These are phyloP conservation scores for Timandra comae DNA, from an alignment of 2,888 invertebrate species.

Conservation along the genomic window DNA sequence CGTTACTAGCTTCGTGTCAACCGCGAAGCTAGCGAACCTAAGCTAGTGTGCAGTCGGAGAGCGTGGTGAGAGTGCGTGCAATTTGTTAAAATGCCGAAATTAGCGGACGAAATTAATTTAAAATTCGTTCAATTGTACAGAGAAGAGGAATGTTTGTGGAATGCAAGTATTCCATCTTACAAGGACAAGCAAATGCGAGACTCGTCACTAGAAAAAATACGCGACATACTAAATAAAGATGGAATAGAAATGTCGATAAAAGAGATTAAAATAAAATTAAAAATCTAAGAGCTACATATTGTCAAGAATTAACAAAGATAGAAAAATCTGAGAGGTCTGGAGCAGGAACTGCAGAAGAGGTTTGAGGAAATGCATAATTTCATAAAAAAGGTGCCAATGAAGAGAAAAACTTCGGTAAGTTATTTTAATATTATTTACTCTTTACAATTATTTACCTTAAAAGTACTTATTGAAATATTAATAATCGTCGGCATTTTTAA, in stretches of 20 bases:
- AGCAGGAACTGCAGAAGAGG: conserved; percentile 10
- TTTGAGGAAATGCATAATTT: conserved; percentile 12
- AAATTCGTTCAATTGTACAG: conserved; percentile 9
- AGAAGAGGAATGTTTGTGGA: conserved; percentile 11
- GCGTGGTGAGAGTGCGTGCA: conserved; percentile 7
- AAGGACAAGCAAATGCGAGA: conserved; percentile 11
- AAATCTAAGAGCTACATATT: conserved; percentile 9
- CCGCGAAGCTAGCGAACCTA: conserved; percentile 9
- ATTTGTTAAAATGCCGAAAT: conserved; percentile 9
- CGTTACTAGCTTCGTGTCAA: conserved; percentile 8
- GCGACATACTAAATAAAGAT: conserved; percentile 8
- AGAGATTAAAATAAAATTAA: conserved; percentile 8
- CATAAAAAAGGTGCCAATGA: conserved; percentile 10
- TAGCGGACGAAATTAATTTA: conserved; percentile 7
- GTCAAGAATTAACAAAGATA: conserved; percentile 10
- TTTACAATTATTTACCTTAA: conserved; percentile 11
- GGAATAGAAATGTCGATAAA: conserved; percentile 7
- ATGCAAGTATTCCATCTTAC: conserved; percentile 11
- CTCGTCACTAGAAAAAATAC: conserved; percentile 9
- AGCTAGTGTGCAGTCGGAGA: conserved; percentile 8
- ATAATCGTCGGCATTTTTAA: conserved; percentile 9
- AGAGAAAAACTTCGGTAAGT: conserved; percentile 11
- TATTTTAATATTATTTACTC: conserved; percentile 11
- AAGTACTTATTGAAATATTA: conserved; percentile 11
- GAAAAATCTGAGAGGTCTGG: conserved; percentile 9